Percentiles rank a stretch among this genome's conserved stretches.
Conservation (phyloP, 2,113 vertebrate species). For the Herpetotheres cachinnans region DNA sequence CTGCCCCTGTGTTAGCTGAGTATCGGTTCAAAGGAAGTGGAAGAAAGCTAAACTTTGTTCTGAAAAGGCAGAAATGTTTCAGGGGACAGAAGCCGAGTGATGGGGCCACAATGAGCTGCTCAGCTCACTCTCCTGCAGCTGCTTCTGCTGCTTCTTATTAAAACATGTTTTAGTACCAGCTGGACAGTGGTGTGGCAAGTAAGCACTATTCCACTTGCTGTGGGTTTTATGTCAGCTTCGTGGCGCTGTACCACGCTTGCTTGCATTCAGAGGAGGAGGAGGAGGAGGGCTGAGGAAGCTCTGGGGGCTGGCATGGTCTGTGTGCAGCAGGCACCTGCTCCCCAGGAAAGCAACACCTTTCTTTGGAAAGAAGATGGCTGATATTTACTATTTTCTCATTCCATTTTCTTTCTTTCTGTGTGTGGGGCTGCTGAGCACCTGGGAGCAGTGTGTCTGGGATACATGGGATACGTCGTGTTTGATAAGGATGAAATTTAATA, state of each 20-base stretch:
- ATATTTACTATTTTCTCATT: not conserved
- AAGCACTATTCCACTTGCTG: not conserved
- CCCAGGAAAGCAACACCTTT: not conserved
- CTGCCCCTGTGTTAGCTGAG: too few relatives aligned
- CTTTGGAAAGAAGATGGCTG: not conserved
- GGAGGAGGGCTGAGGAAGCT: not conserved
- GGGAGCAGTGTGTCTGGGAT: not conserved
- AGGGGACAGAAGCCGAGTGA: not conserved
- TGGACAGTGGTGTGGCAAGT: not conserved
- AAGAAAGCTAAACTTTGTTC: not conserved
- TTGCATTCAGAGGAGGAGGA: not conserved
- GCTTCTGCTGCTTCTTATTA: not conserved
- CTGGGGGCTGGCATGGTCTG: not conserved
- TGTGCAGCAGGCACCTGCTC: not conserved
- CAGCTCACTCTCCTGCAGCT: not conserved
- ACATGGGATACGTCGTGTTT: rapidly evolving
- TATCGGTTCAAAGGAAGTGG: not conserved
- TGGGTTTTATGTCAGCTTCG: too few relatives aligned
- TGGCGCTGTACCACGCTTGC: rapidly evolving
- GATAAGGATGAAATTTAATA: not conserved
- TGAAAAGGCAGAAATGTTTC: not conserved
- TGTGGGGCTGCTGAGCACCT: not conserved
- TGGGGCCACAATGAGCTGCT: not conserved
- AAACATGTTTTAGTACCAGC: not conserved
- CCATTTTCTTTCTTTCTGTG: too few relatives aligned